phyloP scores from a whole-genome alignment of 30 jellyfish, hydroid and myxozoan genomes.

The Pelagia noctiluca region DNA sequence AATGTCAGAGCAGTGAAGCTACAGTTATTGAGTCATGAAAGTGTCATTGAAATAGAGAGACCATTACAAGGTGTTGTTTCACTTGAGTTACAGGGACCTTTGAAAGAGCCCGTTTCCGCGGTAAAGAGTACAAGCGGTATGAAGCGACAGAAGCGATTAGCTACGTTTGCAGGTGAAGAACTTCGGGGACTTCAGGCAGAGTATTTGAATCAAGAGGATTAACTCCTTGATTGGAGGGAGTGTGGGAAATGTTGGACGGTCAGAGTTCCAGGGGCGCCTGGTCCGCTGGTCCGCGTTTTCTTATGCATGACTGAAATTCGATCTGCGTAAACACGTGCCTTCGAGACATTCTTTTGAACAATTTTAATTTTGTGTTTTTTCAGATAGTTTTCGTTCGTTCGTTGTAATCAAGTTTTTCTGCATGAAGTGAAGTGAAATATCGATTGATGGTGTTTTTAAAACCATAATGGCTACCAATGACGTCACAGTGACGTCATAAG shows the following conservation, averaged over 20 bases:
- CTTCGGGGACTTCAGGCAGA: slow-evolving; percentile 36
- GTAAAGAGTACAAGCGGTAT: not conserved
- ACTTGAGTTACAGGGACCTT: slow-evolving; percentile 31
- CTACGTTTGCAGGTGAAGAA: slow-evolving; percentile 65
- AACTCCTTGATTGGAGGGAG: slow-evolving; percentile 62
- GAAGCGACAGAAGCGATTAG: slow-evolving; percentile 38
- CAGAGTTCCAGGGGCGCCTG: too few relatives aligned
- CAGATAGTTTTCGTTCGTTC: too few relatives aligned
- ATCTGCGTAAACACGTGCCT: too few relatives aligned
- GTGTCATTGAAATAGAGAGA: slow-evolving; percentile 27
- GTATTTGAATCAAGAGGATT: slow-evolving; percentile 52
- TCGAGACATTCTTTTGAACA: too few relatives aligned
- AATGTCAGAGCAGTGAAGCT: slow-evolving; percentile 36
- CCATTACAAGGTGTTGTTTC: slow-evolving; percentile 68
- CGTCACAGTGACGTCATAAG: too few relatives aligned
- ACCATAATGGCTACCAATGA: too few relatives aligned
- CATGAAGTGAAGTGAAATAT: too few relatives aligned
- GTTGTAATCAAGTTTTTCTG: too few relatives aligned
- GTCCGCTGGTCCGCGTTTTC: too few relatives aligned
- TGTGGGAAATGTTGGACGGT: slow-evolving; percentile 14
- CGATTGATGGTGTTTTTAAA: too few relatives aligned
- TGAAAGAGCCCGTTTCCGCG: slow-evolving; percentile 4
- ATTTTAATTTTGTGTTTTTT: too few relatives aligned
- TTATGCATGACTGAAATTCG: too few relatives aligned
- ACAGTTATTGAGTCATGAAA: slow-evolving; percentile 41